phyloP scores from a whole-genome alignment of 2,888 invertebrate species.

The Sicus ferrugineus region DNA sequence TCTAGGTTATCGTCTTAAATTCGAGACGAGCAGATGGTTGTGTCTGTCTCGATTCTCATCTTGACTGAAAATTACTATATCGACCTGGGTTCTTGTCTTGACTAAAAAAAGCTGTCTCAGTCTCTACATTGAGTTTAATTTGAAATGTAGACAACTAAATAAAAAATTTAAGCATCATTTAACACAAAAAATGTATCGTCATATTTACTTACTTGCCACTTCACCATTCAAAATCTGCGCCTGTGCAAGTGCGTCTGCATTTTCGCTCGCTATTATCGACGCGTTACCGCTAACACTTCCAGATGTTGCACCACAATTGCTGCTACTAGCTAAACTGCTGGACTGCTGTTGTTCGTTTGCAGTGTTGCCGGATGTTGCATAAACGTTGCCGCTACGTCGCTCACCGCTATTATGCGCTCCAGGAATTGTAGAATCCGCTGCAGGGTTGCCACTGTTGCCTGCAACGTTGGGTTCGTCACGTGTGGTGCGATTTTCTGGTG shows the following conservation, averaged over 20 bases:
- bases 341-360: constrained; percentile 13
- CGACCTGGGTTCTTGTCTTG: too few species aligned
- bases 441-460: constrained; percentile 52
- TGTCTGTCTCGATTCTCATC: too few species aligned
- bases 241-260: constrained; percentile 40
- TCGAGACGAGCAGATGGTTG: too few species aligned
- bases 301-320: constrained; percentile 21
- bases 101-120: too few species aligned
- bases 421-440: constrained; percentile 42
- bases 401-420: constrained; percentile 63
- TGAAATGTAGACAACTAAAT: too few species aligned
- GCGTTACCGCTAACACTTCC: constrained; percentile 19
- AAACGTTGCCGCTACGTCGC: constrained; percentile 17
- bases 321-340: constrained; percentile 46
- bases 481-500: constrained; percentile 74
- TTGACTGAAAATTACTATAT: too few species aligned
- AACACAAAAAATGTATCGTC: too few species aligned
- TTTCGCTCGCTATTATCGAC: constrained; percentile 33
- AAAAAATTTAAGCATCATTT: too few species aligned
- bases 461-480: constrained; percentile 67
- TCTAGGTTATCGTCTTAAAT: too few species aligned
- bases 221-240: constrained; percentile 62
- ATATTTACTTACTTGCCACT: constrained; percentile 65
- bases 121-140: too few species aligned
- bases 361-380: constrained; percentile 31